Conservation (phyloP, 2,113 vertebrate species). For the Pheucticus melanocephalus region DNA sequence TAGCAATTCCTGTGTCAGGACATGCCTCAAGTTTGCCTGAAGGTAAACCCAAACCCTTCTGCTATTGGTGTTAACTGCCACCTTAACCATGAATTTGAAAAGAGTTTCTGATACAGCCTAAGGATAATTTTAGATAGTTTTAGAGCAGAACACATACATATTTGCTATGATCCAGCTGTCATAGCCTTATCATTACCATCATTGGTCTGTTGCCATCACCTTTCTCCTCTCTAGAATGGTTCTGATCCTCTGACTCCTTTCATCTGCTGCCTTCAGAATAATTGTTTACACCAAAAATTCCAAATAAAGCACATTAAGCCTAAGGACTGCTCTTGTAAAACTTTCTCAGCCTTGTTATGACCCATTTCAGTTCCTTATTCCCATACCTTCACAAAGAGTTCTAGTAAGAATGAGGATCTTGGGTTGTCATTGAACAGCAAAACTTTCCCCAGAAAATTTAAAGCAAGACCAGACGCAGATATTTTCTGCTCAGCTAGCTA, state of each 20-base stretch:
- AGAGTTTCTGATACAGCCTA: background rate
- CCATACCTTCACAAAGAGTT: background rate
- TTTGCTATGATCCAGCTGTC: background rate
- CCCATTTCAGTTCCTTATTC: background rate
- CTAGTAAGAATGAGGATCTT: background rate
- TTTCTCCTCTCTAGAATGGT: background rate
- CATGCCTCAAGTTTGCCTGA: background rate
- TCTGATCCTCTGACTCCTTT: background rate
- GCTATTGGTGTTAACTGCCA: background rate
- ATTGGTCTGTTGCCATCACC: accelerated
- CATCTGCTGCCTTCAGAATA: background rate
- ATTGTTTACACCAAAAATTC: background rate
- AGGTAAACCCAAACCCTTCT: background rate
- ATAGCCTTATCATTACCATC: background rate
- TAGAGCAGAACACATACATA: background rate
- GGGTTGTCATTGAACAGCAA: background rate
- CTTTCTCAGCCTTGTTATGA: background rate
- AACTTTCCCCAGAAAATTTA: background rate
- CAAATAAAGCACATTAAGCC: background rate
- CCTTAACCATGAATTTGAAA: background rate
- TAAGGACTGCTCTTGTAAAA: background rate
- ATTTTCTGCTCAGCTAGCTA: background rate
- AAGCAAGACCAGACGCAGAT: background rate
- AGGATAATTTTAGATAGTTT: background rate
- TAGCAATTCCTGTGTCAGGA: background rate